Conservation (phyloP, 2,888 invertebrate species). For the Acronicta leporina region DNA sequence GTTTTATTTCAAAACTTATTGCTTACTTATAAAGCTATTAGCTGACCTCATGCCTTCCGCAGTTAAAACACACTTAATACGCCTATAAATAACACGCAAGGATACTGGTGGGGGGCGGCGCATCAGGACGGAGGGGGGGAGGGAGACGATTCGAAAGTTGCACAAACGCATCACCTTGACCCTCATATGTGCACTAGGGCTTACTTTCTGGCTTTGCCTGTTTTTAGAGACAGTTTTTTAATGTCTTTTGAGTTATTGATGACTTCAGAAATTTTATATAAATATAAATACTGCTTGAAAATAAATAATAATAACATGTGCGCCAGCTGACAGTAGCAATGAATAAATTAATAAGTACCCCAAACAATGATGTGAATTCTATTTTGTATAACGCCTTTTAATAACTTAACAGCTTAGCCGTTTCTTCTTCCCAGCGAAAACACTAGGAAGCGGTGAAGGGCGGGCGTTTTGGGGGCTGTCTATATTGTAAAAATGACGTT, state of each 20-base stretch:
- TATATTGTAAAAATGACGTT: too few relatives aligned
- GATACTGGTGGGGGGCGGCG: constrained; percentile 49
- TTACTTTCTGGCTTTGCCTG: constrained; percentile 39
- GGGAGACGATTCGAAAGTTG: constrained; percentile 79
- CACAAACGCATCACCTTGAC: constrained; percentile 80
- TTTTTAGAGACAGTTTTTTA: constrained; percentile 7
- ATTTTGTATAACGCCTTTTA: too few relatives aligned
- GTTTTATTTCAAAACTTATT: background rate
- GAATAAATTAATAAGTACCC: too few relatives aligned
- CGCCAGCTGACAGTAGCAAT: too few relatives aligned
- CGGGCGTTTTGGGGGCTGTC: too few relatives aligned
- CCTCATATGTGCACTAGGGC: constrained; percentile 63
- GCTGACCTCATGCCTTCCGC: constrained; percentile 41
- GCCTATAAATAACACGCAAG: constrained; percentile 64
- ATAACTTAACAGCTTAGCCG: too few relatives aligned
- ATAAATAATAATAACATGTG: too few relatives aligned
- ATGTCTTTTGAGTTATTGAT: background rate
- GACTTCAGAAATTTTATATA: too few relatives aligned
- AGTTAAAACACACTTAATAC: constrained; percentile 27
- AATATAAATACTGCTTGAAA: too few relatives aligned
- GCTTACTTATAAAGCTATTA: constrained; percentile 38
- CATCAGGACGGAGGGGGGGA: constrained; percentile 55
- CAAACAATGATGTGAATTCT: too few relatives aligned
- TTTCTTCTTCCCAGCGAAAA: too few relatives aligned
- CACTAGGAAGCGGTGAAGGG: too few relatives aligned